Evolutionary conservation across 2,888 invertebrate genomes (phyloP), one percentile per base, ranked within the genome.

Genomic region (Alviniconcha strummeri): DNA sequence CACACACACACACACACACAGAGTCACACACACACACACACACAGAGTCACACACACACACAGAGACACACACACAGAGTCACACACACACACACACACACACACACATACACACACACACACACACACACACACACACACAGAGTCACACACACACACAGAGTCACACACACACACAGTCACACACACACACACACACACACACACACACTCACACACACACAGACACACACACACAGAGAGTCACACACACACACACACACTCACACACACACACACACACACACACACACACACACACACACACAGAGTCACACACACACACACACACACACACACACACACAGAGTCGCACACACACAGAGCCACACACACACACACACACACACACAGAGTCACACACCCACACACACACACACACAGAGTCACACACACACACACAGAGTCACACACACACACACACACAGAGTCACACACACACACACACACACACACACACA

Each of bases 391-490:
- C 71, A 71, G n/a, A 17, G n/a, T n/a, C 71, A 71, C 71, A 71
- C 71, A 19, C 71, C 8, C 71, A 71, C 71, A 19, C 71, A 71
- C 71, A 19, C 71, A 71, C 71, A 19, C 71, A 71, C 71, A 17
- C 71, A 71, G 8, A 71, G n/a, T n/a, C 71, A 71, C 71, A 71
- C 71, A 17, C n/a, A 71, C 71, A 71, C 71, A 71, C 17, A 71
- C 71, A 72, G 6, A 36, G 6, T 36, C n/a, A 36, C 8, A 72
- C n/a, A 72, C n/a, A 72, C 36, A 36, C n/a, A 72, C 60, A 60
- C 60, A 60, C 11, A 8, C 60, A 7, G 8, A 60, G 11, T 60
- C 11, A 7, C 60, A 60, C 7, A 8, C 11, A 60, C 11, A 60
- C n/a, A n/a, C n/a, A 71, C 17, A n/a, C 71, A 19, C 71, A 71